Evolutionary conservation across 2,113 vertebrate genomes (phyloP).

Genomic region (Protobothrops flavoviridis): DNA sequence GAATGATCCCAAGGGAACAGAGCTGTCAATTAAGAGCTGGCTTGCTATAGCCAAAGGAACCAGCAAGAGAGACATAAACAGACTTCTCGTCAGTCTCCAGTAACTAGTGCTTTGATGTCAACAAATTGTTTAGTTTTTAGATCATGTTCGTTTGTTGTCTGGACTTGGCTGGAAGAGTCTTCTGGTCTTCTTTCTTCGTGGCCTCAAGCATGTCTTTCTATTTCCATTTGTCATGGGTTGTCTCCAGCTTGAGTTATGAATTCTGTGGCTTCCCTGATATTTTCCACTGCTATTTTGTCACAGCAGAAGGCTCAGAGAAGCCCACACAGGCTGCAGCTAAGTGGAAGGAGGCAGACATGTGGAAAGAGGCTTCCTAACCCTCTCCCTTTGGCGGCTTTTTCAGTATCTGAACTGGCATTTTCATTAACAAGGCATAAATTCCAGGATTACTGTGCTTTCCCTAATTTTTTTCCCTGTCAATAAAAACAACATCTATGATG

Average conservation of each 20-base stretch:
- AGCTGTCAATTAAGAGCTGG: background rate
- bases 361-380: too few relatives aligned
- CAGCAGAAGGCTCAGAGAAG: background rate
- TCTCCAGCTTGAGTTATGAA: background rate
- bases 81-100: background rate
- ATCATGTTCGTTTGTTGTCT: background rate
- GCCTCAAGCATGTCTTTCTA: background rate
- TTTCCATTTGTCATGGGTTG: background rate
- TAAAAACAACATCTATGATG: background rate
- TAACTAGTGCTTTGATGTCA: slow-evolving; percentile 2
- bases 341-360: background rate
- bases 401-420: background rate
- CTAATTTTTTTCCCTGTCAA: background rate
- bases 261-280: background rate
- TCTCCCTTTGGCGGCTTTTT: background rate
- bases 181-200: background rate
- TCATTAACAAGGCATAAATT: background rate
- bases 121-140: background rate
- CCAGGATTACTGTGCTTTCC: background rate
- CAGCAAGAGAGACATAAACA: background rate
- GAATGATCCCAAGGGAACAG: background rate
- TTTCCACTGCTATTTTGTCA: background rate
- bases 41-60: background rate
- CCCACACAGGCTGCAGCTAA: background rate
- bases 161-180: slow-evolving; percentile 3